Percentiles rank a stretch among this genome's conserved stretches.
These are phyloP conservation scores for Onchidella celtica DNA, from an alignment of 2,888 invertebrate species.

Conservation along the genomic window DNA sequence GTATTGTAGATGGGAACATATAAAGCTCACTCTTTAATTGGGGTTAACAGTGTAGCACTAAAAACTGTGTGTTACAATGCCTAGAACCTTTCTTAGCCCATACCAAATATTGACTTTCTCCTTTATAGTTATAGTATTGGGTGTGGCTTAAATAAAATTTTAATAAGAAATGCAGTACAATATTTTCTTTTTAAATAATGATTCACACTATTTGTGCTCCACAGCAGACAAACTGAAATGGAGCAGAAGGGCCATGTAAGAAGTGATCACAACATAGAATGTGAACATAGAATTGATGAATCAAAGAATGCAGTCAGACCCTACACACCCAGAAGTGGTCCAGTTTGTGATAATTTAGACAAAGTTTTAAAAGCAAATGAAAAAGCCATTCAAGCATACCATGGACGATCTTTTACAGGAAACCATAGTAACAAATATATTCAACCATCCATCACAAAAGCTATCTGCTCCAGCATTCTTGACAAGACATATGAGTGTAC, in stretches of 20 bases:
- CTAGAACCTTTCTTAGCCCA: too few species aligned
- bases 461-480: not conserved
- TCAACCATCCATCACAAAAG: not conserved
- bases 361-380: not conserved
- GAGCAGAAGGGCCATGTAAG: conserved; percentile 1
- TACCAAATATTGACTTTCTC: too few species aligned
- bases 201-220: not conserved
- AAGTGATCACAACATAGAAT: not conserved
- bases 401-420: conserved; percentile 3
- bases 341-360: conserved; percentile 1
- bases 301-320: not conserved
- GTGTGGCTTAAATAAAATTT: too few species aligned
- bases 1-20: too few species aligned
- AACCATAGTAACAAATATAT: not conserved
- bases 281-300: not conserved
- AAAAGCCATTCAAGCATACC: not conserved
- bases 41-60: too few species aligned
- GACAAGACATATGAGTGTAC: not conserved
- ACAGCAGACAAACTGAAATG: not conserved
- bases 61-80: too few species aligned
- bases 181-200: too few species aligned
- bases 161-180: too few species aligned
- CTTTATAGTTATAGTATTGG: too few species aligned
- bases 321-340: not conserved
- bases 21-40: too few species aligned